Percentiles rank a stretch among this genome's conserved stretches.
These are phyloP conservation scores for Tetheella fluctuosa DNA, from an alignment of 2,888 invertebrate species.

Conservation along the genomic window DNA sequence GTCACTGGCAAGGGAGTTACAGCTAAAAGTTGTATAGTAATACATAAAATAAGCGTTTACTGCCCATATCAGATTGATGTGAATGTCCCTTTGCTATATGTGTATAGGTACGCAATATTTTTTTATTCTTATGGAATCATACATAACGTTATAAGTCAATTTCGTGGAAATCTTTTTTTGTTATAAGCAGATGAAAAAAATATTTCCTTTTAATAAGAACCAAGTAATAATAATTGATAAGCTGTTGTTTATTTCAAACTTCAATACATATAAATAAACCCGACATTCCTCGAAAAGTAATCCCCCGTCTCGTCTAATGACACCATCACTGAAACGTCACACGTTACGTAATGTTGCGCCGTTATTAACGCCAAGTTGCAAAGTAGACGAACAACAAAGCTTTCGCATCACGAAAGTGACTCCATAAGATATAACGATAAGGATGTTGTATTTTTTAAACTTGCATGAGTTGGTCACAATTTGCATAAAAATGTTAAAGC, in stretches of 20 bases:
- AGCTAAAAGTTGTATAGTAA: constrained; percentile 26
- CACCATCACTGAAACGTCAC: constrained; percentile 3
- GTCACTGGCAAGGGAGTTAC: constrained; percentile 21
- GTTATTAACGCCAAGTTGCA: constrained; percentile 4
- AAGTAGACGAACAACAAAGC: constrained; percentile 9
- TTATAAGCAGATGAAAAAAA: background rate
- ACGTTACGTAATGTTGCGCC: background rate
- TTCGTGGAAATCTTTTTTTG: too few relatives aligned
- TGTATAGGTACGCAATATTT: background rate
- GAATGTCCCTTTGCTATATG: background rate
- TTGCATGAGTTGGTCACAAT: constrained; percentile 6
- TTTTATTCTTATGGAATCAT: background rate
- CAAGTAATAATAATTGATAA: too few relatives aligned
- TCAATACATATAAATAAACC: background rate
- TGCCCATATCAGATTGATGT: background rate
- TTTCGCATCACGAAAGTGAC: constrained; percentile 5
- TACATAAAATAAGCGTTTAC: constrained; percentile 20
- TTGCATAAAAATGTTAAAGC: background rate
- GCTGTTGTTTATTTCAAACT: too few relatives aligned
- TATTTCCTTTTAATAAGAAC: too few relatives aligned
- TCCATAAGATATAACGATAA: constrained; percentile 8
- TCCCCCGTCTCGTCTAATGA: background rate
- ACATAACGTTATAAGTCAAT: too few relatives aligned
- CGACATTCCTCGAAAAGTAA: background rate
- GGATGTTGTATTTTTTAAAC: constrained; percentile 4